Evolutionary conservation across 2,113 vertebrate genomes (phyloP).

Genomic region (Furnarius figulus): DNA sequence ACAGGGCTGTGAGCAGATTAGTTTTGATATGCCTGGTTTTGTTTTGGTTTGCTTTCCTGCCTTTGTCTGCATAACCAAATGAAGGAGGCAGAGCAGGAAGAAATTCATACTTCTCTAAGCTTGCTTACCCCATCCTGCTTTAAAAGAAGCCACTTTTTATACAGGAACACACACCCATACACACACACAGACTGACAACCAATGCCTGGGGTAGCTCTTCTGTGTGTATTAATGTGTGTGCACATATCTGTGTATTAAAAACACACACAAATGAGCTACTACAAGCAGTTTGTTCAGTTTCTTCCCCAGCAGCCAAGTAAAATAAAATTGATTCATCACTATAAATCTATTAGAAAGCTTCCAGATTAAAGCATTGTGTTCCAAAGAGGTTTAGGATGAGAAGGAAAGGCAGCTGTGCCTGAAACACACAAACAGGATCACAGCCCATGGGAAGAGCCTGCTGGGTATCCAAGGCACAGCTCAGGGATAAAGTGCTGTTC

Average conservation of each 20-base stretch:
- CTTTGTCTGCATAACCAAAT: neutral
- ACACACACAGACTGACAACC: neutral
- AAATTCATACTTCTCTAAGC: neutral
- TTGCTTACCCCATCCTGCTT: neutral
- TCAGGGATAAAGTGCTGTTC: neutral
- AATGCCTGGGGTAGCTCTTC: neutral
- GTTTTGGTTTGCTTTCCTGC: neutral
- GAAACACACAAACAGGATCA: neutral
- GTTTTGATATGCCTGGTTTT: neutral
- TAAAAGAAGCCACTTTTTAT: neutral
- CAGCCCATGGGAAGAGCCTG: neutral
- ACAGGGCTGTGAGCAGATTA: neutral
- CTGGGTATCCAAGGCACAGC: fast-evolving
- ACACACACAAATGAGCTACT: neutral
- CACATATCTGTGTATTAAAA: neutral
- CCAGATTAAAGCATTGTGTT: neutral
- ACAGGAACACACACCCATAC: neutral
- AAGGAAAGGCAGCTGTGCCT: neutral
- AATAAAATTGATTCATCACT: neutral
- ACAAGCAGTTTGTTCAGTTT: neutral
- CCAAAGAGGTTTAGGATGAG: neutral
- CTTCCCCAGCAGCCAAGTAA: neutral
- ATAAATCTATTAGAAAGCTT: neutral
- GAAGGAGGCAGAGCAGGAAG: neutral
- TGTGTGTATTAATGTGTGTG: neutral